Evolutionary conservation across 1,140 invertebrate genomes (phyloP), one percentile per base, ranked within the genome.

Genomic region (Scylla paramamosain): DNA sequence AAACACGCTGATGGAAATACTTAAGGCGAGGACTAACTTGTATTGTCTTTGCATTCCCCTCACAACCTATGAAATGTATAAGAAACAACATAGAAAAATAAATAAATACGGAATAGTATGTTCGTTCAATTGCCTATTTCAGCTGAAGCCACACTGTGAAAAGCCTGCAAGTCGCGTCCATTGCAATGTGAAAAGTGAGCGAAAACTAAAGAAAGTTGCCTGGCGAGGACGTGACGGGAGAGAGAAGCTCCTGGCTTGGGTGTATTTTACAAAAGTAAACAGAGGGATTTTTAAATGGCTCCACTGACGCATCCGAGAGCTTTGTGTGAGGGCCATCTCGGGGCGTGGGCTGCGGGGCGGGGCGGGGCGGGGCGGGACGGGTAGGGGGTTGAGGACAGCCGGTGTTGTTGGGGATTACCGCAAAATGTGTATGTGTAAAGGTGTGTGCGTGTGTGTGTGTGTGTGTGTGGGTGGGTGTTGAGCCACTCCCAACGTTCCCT

Each of bases 231-330:
- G 93, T 94, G 93, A 91, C 67, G 88, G 93, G n/a, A 90, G 88
- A 46, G 83, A 91, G 93, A 82, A 91, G 93, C 93, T 91, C 88
- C 67, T 67, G 93, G 93, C 93, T 94, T 84, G 32, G 88, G 88
- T 94, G 88, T 94, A 94, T 94, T 94, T 94, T 94, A 94, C 93
- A 94, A 94, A 94, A 94, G 93, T 94, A 94, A 94, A 94, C 93
- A 94, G 93, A 90, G 93, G 89, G 93, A 94, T 94, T 94, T 94
- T 94, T 94, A 94, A 94, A 94, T 94, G 93, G 93, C 88, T 94
- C 89, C 88, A 94, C 88, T 94, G 93, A 25, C 93, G 59, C 88
- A 94, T 59, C 93, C 89, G 39, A 48, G 45, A 91, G 93, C 93
- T 94, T 91, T 94, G 93, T 94, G 88, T 91, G 93, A 94, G 88